phyloP scores from a whole-genome alignment of 2,888 invertebrate genomes.

The Dynastes grantii region DNA sequence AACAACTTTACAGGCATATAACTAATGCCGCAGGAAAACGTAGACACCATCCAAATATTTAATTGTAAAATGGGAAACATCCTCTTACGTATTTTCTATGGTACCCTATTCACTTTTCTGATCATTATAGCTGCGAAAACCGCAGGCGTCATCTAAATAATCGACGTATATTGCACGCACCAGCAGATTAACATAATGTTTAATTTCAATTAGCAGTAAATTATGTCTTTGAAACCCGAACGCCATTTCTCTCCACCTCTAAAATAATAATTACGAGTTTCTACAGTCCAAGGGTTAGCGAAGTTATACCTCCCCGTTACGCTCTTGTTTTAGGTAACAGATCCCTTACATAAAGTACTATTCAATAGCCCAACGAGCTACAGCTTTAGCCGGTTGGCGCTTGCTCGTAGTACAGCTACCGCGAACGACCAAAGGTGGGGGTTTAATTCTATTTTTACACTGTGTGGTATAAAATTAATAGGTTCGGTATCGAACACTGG shows the following conservation, averaged over 20 bases:
- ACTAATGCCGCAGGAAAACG: no score
- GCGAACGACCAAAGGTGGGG: constrained; percentile 50
- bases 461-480: constrained; percentile 62
- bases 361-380: constrained; percentile 24
- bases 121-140: constrained; percentile 3
- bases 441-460: constrained; percentile 61
- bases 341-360: constrained; percentile 38
- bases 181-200: constrained; percentile 50
- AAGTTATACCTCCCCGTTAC: constrained; percentile 26
- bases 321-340: constrained; percentile 14
- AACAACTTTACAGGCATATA: no score
- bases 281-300: constrained; percentile 41
- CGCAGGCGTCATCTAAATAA: constrained; percentile 32
- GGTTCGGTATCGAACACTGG: constrained; percentile 61
- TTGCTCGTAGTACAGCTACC: neutral
- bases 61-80: no score
- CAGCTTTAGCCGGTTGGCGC: constrained; percentile 14
- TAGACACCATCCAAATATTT: no score
- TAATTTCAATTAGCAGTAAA: constrained; percentile 54
- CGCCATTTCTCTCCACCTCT: constrained; percentile 40
- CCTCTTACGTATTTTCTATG: no score
- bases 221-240: constrained; percentile 45
- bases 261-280: constrained; percentile 51
- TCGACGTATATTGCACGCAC: constrained; percentile 34
- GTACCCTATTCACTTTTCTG: neutral